These are phyloP conservation scores for Vulpes vulpes DNA, from an alignment of 2,113 vertebrate genomes.

Conservation along the genomic window DNA sequence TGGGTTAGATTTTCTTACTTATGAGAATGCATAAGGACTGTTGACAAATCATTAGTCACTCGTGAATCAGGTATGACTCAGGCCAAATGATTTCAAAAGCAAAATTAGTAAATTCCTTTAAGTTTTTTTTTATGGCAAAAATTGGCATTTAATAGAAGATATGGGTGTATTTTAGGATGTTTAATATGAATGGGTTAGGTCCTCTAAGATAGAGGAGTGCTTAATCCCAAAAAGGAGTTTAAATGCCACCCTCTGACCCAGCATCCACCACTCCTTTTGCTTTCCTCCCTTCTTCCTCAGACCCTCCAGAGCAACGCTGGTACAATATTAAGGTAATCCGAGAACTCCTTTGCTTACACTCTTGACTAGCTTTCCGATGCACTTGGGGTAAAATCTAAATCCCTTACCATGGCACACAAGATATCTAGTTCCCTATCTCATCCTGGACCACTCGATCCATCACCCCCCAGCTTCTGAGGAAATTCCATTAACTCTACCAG, in stretches of 20 bases:
- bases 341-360: background rate
- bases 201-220: background rate
- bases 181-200: background rate
- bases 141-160: background rate
- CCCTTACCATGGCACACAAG: background rate
- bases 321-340: background rate
- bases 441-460: background rate
- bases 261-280: too few species aligned
- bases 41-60: conserved; percentile 42
- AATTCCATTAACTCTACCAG: background rate
- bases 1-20: background rate
- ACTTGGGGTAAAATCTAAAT: background rate
- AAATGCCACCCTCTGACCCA: background rate
- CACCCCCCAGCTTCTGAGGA: background rate
- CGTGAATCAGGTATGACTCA: background rate
- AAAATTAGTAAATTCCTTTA: conserved; percentile 36
- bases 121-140: background rate
- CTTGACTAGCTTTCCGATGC: background rate
- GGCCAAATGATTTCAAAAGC: background rate
- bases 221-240: background rate
- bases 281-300: background rate
- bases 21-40: background rate
- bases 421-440: background rate
- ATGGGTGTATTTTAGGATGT: background rate
- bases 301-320: background rate